These are phyloP conservation scores for Monochamus saltuarius DNA, from an alignment of 1,140 invertebrate genomes.

Conservation along the genomic window DNA sequence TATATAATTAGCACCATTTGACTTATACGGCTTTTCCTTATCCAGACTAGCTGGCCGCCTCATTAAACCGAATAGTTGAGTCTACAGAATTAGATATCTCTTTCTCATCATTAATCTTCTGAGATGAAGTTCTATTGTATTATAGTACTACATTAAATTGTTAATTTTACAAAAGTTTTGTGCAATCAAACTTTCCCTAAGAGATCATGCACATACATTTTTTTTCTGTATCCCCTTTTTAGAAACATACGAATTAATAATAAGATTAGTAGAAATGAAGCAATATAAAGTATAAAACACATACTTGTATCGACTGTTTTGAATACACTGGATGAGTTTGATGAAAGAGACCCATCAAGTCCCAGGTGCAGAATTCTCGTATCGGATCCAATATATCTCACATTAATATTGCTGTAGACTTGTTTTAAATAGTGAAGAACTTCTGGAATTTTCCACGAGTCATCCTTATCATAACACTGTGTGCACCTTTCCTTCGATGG, in stretches of 20 bases:
- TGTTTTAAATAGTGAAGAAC: conserved; percentile 75
- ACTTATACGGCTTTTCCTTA: neutral
- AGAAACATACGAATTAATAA: conserved; percentile 76
- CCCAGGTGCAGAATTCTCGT: conserved; percentile 39
- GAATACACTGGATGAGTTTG: conserved; percentile 48
- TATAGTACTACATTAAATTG: neutral
- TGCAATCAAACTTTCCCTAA: conserved; percentile 62
- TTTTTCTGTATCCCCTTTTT: conserved; percentile 68
- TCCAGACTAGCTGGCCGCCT: too few species aligned
- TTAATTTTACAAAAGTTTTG: neutral
- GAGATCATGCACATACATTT: conserved; percentile 63
- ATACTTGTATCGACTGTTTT: conserved; percentile 66
- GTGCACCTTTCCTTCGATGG: conserved; percentile 71
- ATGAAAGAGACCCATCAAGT: conserved; percentile 15
- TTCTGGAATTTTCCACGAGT: conserved; percentile 68
- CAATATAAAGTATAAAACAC: conserved; percentile 71
- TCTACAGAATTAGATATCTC: neutral
- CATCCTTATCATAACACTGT: conserved; percentile 63
- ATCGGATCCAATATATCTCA: conserved; percentile 48
- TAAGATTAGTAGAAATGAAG: conserved; percentile 68
- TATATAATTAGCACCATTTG: neutral
- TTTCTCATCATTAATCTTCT: too few species aligned
- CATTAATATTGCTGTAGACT: conserved; percentile 63
- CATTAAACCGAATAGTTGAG: neutral
- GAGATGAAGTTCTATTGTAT: neutral